Conservation (phyloP, 2,113 vertebrate species). For the Rutilus rutilus region DNA sequence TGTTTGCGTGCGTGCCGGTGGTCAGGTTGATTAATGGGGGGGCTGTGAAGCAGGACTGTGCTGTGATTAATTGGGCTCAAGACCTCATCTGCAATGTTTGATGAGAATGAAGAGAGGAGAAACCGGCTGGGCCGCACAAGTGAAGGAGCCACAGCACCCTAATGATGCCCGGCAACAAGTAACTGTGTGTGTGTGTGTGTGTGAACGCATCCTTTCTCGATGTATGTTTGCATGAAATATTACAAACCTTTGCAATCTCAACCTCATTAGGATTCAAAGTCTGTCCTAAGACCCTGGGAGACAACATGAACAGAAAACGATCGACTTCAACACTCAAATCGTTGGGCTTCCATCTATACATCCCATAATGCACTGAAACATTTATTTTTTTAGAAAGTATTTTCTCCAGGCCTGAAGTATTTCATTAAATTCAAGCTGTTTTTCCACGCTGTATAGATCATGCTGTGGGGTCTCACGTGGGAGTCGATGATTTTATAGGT, state of each 20-base stretch:
- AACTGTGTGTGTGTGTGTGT: conserved; percentile 17
- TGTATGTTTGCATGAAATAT: conserved; percentile 18
- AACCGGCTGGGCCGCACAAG: conserved; percentile 51
- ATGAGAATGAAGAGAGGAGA: conserved; percentile 73
- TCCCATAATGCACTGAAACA: not conserved
- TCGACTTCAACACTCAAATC: not conserved
- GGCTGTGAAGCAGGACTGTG: conserved; percentile 58
- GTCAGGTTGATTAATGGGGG: conserved; percentile 69
- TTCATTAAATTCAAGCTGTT: conserved; percentile 24
- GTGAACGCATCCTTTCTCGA: not conserved
- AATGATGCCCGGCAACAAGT: conserved; percentile 60
- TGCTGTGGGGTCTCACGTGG: not conserved
- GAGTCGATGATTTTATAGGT: conserved; percentile 30
- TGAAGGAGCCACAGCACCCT: conserved; percentile 48
- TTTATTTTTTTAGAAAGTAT: not conserved
- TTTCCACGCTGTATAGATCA: conserved; percentile 19
- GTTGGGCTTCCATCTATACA: not conserved
- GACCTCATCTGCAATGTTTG: conserved; percentile 76
- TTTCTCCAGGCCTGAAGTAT: not conserved
- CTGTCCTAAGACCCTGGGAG: conserved; percentile 1
- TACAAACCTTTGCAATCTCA: not conserved
- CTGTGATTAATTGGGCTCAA: conserved; percentile 76
- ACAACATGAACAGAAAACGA: conserved; percentile 9
- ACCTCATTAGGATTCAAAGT: conserved; percentile 27
- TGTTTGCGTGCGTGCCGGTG: conserved; percentile 56